These are phyloP conservation scores for Dendrolimus punctatus DNA, from an alignment of 1,140 invertebrate species.

Conservation along the genomic window DNA sequence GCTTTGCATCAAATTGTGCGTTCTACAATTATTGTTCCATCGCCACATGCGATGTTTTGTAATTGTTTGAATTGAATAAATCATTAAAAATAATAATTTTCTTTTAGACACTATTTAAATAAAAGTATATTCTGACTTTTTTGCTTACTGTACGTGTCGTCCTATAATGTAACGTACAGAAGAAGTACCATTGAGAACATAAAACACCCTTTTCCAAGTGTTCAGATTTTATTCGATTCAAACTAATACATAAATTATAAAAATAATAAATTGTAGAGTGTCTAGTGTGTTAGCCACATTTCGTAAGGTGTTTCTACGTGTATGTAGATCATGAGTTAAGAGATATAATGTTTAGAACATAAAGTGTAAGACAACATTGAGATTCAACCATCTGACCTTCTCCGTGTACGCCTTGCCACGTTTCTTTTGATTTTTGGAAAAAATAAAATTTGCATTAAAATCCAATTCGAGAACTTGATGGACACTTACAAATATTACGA, in stretches of 20 bases:
- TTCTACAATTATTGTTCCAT: background rate
- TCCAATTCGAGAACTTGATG: conserved; percentile 9
- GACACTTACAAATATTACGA: background rate
- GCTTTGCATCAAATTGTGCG: conserved; percentile 22
- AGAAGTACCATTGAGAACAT: too few relatives aligned
- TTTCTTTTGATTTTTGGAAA: conserved; percentile 56
- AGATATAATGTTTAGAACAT: conserved; percentile 54
- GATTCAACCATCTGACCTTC: conserved; percentile 59
- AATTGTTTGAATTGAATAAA: too few relatives aligned
- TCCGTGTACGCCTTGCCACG: conserved; percentile 64
- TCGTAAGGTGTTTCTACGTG: conserved; percentile 24
- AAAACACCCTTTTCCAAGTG: too few relatives aligned
- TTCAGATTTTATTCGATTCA: too few relatives aligned
- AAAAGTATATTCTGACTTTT: too few relatives aligned
- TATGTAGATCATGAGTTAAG: conserved; percentile 33
- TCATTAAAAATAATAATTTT: too few relatives aligned
- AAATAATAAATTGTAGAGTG: background rate
- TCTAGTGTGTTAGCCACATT: conserved; percentile 51
- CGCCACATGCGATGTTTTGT: too few relatives aligned
- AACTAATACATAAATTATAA: too few relatives aligned
- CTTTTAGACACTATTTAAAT: too few relatives aligned
- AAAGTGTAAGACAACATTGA: conserved; percentile 51
- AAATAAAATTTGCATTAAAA: conserved; percentile 48
- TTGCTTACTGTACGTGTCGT: too few relatives aligned
- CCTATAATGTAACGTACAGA: too few relatives aligned